Base-by-base conservation (phyloP, 2,113 vertebrate species). In the Dasyprocta punctata region DNA sequence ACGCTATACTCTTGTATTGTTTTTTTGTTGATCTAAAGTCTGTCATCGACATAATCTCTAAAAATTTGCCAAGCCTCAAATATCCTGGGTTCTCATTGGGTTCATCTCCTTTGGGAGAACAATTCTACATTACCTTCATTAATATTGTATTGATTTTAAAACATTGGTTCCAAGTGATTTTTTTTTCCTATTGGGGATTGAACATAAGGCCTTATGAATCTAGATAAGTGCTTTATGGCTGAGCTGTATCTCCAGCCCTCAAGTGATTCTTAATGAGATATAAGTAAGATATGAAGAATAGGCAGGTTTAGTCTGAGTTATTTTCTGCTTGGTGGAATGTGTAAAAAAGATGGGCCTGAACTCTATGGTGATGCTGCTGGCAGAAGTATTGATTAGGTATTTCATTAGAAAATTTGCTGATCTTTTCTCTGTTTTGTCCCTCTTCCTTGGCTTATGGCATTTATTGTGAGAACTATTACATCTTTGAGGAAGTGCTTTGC, bases 401-500 rank as follows among this genome's bases (percentile, higher is more conserved):
- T 75, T 54, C 36, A 30, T 41, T 86, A 86, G 92, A 65, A 94
- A 78, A 89, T n/a, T 44, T 92, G 61, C 30, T 84, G 80, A 92
- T 47, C 13, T 33, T 28, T n/a, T 36, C 36, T 65, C 93, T 47
- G 30, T 63, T 84, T 89, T 54, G 28, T 85, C n/a, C 78, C 78
- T 47, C 26, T 58, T 96, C 89, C 36, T 36, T 73, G 94, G 82
- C 80, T 86, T 41, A 38, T 36, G 58, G 60, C 22, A 22, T 90
- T 92, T 85, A 30, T 71, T 28, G 17, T 71, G 81, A 96, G 75
- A 90, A 75, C 90, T 81, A 47, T 63, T 41, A n/a, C 6, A 56
- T 54, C 49, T 92, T 89, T 86, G 36, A 78, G 67, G 86, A 95
- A 82, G 49, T 89, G n/a, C 61, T 95, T 80, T 96, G 60, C 84